Base-by-base conservation (phyloP, 2,888 invertebrate species). In the Hecatera dysodea region DNA sequence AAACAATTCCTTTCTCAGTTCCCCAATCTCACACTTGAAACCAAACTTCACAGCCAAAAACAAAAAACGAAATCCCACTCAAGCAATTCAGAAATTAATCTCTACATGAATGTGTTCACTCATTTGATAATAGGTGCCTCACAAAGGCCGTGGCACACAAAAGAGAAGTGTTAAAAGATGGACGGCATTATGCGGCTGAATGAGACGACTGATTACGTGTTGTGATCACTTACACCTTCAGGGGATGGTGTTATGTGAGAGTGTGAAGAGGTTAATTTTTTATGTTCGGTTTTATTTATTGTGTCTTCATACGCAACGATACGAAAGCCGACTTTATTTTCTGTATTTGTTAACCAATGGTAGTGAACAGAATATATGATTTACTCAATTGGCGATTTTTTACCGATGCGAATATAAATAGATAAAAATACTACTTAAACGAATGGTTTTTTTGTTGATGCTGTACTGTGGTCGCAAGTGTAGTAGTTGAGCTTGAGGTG, bases 91-190 rank as follows among this genome's bases (percentile, higher is more conserved):
- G 57, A 59, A 67, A 60, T 62, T 63, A 79, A 78, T 78, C 72
- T 70, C 44, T 1, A 57, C 78, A 71, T 84, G 86, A 86, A 85
- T 83, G 83, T 66, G 50, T 48, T 15, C 63, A 74, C 59, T 82
- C 81, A 81, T 73, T 80, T 86, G 86, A 87, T 89, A 89, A 90
- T 89, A 88, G 87, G 79, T 72, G 70, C n/a, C 52, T 27, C 81
- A 93, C 90, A 91, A 92, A 90, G 86, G 83, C 67, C 83, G 81
- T 71, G 75, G 70, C 78, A 80, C 82, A 90, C 88, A 90, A 91
- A 89, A 72, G 82, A 84, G 88, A 91, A 91, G 93, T 92, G 93
- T 93, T 93, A 93, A 93, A 90, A 93, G 93, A 93, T 93, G 91
- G 90, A 90, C 89, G 85, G 90, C 89, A 90, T 92, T 93, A 93